Percentiles rank a stretch among this genome's conserved stretches.
phyloP scores from a whole-genome alignment of 2,888 invertebrate species.

The Epirrhoe alternata region DNA sequence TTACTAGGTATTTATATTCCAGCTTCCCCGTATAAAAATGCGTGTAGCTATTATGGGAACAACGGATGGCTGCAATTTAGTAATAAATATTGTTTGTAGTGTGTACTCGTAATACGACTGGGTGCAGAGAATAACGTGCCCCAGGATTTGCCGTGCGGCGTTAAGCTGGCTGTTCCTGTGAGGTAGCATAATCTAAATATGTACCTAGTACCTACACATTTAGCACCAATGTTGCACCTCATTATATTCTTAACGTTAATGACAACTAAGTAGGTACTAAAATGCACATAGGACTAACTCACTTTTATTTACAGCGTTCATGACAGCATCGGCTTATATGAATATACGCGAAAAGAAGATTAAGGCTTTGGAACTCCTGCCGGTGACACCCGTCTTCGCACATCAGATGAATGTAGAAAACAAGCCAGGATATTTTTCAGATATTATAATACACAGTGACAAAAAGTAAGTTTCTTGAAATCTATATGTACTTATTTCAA shows the following conservation, averaged over 20 bases:
- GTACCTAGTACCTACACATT: background rate
- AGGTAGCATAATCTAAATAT: background rate
- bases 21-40: slow-evolving; percentile 1
- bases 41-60: slow-evolving; percentile 23
- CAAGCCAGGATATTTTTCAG: slow-evolving; percentile 85
- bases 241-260: background rate
- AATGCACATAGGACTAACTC: background rate
- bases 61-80: slow-evolving; percentile 44
- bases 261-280: background rate
- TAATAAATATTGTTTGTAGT: slow-evolving; percentile 33
- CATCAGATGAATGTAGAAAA: slow-evolving; percentile 84
- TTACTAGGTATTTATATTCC: background rate
- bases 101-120: slow-evolving; percentile 16
- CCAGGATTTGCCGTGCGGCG: slow-evolving; percentile 5
- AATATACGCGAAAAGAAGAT: slow-evolving; percentile 71
- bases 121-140: slow-evolving; percentile 14
- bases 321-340: slow-evolving; percentile 84
- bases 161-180: background rate
- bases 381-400: slow-evolving; percentile 84
- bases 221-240: background rate
- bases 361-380: slow-evolving; percentile 77
- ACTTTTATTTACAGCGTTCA: slow-evolving; percentile 78
- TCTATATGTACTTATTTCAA: slow-evolving; percentile 10
- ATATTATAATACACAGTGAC: slow-evolving; percentile 85
- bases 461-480: slow-evolving; percentile 73